Evolutionary conservation across 1,140 invertebrate species (phyloP).

Genomic region (Caenorhabditis remanei): DNA sequence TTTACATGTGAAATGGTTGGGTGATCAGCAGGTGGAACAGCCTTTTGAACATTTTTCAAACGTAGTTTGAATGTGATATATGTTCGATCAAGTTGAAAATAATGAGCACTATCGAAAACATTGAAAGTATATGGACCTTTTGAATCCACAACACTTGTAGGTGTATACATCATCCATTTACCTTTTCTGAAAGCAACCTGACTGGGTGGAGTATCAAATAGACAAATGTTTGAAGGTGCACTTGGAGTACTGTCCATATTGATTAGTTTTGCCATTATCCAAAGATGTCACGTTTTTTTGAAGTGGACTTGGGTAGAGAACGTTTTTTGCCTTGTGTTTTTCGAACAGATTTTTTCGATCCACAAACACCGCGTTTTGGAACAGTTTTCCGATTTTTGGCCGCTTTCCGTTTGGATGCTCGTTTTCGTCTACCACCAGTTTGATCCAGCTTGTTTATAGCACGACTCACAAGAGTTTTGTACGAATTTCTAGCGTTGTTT

Average conservation of each 20-base stretch:
- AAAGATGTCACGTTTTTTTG: neutral
- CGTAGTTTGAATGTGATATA: neutral
- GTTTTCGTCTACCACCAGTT: neutral
- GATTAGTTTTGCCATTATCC: slow-evolving; percentile 3
- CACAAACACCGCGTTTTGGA: neutral
- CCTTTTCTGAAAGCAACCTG: neutral
- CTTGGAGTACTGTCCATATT: neutral
- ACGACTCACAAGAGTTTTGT: neutral
- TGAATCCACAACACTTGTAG: neutral
- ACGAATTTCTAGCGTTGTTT: neutral
- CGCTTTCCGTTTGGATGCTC: neutral
- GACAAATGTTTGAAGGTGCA: neutral
- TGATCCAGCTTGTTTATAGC: neutral
- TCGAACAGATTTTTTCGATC: neutral
- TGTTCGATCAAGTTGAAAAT: neutral
- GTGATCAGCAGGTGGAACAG: neutral
- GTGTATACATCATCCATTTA: neutral
- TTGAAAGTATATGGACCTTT: neutral
- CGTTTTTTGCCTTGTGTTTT: neutral
- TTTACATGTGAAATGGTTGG: neutral
- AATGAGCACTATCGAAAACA: neutral
- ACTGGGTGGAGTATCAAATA: neutral
- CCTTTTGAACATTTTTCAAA: neutral
- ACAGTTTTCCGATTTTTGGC: neutral
- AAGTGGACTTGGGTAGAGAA: neutral